Percentiles rank a stretch among this genome's conserved stretches.
These are phyloP conservation scores for Sminthopsis crassicaudata DNA, from an alignment of 2,113 vertebrate genomes.

Conservation along the genomic window DNA sequence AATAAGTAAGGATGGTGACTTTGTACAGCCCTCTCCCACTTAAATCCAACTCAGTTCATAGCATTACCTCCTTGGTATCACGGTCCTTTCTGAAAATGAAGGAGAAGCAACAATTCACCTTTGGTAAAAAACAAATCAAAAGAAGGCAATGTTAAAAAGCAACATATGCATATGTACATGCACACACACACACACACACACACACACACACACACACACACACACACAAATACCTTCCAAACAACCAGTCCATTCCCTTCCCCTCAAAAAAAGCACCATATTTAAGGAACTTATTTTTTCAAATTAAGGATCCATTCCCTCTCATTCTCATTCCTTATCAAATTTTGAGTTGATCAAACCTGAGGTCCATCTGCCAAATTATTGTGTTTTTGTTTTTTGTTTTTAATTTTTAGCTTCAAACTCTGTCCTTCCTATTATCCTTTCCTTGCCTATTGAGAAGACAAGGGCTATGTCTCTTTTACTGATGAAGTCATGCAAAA, in stretches of 20 bases:
- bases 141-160: constrained; percentile 17
- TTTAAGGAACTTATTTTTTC: not conserved
- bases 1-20: too few relatives aligned
- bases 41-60: too few relatives aligned
- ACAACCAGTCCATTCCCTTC: too few relatives aligned
- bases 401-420: not conserved
- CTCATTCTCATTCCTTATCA: not conserved
- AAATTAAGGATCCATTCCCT: not conserved
- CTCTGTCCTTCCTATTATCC: not conserved
- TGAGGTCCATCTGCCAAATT: not conserved
- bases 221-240: too few relatives aligned
- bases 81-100: too few relatives aligned
- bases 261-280: not conserved
- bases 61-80: too few relatives aligned
- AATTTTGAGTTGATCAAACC: not conserved
- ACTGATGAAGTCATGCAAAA: not conserved
- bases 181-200: too few relatives aligned
- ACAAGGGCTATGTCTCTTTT: not conserved
- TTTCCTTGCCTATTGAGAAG: not conserved
- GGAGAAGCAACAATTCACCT: too few relatives aligned
- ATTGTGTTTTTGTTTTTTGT: not conserved
- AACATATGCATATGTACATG: not conserved
- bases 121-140: constrained; percentile 20
- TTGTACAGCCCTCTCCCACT: too few relatives aligned
- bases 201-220: too few relatives aligned